Evolutionary conservation across 2,888 invertebrate genomes (phyloP), one percentile per base, ranked within the genome.

Genomic region (Camptogramma bilineatum): DNA sequence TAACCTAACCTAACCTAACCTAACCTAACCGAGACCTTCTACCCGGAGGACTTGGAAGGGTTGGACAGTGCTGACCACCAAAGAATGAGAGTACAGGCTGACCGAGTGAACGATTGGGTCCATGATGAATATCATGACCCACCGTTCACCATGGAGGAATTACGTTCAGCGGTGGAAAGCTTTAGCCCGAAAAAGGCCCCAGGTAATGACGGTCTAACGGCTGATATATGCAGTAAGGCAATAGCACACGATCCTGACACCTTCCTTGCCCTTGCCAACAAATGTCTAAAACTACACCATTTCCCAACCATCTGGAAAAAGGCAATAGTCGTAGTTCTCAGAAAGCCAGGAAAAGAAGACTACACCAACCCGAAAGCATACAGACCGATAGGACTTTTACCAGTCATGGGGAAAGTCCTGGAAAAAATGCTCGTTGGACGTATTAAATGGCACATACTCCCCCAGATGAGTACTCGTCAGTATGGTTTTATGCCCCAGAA

Each of bases 181-280:
- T 68, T 69, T n/a, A 69, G 66, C 39, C 66, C 66, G 9, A 72
- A 68, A 46, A 72, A 68, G 51, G 70, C 70, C 64, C 73, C 73
- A 1, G 53, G 54, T 18, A 0, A 8, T 3, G 54, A 54, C 10
- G 54, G 54, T 2, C 28, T 54, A 2, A 54, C 54, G 1, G 54
- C 54, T 0, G 54, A 54, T 9, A 54, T 54, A 1, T 54, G 54
- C 68, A 68, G 68, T 64, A 68, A 63, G 63, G 69, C 71, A 52
- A 66, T 66, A 57, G 61, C 57, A 51, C 50, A 53, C 3, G 61
- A 64, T 53, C 62, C 60, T 56, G 59, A 67, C 53, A 5, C 21
- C 3, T 57, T 21, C 17, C 18, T 50, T 0, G n/a, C n/a, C 0
- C n/a, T 50, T 9, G 39, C 18, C 0, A 50, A 73, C 48, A 70